Evolutionary conservation across 2,888 invertebrate species (phyloP).

Genomic region (Drosophila greeni): DNA sequence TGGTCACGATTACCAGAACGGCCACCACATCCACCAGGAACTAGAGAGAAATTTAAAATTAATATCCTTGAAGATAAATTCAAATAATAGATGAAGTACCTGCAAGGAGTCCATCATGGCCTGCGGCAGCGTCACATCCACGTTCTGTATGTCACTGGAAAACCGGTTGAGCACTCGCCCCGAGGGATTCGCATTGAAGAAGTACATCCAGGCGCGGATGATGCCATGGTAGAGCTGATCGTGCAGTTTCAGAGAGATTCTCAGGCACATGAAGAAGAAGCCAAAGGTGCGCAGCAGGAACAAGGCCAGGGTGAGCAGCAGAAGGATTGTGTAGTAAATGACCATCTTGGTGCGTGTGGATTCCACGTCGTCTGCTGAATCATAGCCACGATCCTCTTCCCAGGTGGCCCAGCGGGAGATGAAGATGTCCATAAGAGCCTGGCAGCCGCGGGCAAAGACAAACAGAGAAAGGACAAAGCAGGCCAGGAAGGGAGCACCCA

Average conservation of each 20-base stretch:
- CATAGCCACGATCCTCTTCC: slow-evolving; percentile 66
- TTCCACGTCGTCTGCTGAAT: slow-evolving; percentile 39
- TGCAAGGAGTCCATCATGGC: slow-evolving; percentile 82
- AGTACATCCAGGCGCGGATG: slow-evolving; percentile 85
- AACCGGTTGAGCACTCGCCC: slow-evolving; percentile 87
- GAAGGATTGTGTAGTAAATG: slow-evolving; percentile 68
- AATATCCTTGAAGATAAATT: not conserved
- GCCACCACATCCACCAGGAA: slow-evolving; percentile 75
- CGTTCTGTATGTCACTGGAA: slow-evolving; percentile 85
- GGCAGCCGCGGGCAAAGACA: slow-evolving; percentile 82
- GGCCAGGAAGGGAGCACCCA: slow-evolving; percentile 78
- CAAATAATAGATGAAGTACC: slow-evolving; percentile 65
- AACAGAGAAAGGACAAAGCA: slow-evolving; percentile 79
- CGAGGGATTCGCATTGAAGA: slow-evolving; percentile 85
- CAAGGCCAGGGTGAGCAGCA: slow-evolving; percentile 76
- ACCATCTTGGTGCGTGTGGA: slow-evolving; percentile 62
- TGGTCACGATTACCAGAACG: slow-evolving; percentile 83
- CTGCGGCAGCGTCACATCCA: slow-evolving; percentile 82
- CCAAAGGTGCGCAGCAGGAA: slow-evolving; percentile 81
- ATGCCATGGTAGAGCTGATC: slow-evolving; percentile 87
- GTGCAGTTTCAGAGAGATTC: slow-evolving; percentile 87
- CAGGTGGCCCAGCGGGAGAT: slow-evolving; percentile 83
- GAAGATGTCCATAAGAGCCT: slow-evolving; percentile 86
- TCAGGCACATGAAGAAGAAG: slow-evolving; percentile 86
- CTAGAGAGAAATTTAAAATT: slow-evolving; percentile 42